Evolutionary conservation across 2,113 vertebrate species (phyloP).

Genomic region (Excalfactoria chinensis): DNA sequence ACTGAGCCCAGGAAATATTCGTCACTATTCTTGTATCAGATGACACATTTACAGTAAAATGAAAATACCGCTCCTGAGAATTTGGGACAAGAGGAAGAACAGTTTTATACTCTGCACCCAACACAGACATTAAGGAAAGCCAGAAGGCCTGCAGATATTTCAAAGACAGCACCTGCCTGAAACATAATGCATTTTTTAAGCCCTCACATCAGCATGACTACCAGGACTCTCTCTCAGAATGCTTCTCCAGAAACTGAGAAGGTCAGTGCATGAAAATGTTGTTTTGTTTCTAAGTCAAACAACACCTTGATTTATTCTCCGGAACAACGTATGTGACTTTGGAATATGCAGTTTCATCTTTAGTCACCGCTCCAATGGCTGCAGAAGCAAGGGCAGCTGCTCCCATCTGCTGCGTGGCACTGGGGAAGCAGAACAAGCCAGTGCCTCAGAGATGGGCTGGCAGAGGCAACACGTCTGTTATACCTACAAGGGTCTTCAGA

Average conservation of each 20-base stretch:
- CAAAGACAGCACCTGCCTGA: conserved; percentile 29
- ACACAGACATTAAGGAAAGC: background rate
- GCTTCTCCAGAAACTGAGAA: background rate
- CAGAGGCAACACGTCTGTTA: background rate
- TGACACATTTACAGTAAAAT: background rate
- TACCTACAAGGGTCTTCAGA: background rate
- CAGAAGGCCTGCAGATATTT: conserved; percentile 38
- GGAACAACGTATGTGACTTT: background rate
- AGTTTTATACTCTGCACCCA: background rate
- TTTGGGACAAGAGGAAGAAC: background rate
- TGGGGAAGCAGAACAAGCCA: background rate
- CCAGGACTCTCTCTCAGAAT: background rate
- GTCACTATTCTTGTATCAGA: background rate
- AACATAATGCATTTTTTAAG: background rate
- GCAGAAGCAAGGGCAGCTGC: conserved; percentile 24
- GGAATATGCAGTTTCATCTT: background rate
- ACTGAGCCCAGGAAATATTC: background rate
- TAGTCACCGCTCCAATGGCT: background rate
- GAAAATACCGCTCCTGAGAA: background rate
- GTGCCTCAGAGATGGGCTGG: background rate
- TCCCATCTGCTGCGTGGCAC: background rate
- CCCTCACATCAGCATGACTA: background rate
- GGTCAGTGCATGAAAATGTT: background rate
- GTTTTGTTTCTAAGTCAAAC: background rate
- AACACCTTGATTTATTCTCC: conserved; percentile 20